Evolutionary conservation across 2,888 invertebrate genomes (phyloP).

Genomic region (Chrysina gloriosa): DNA sequence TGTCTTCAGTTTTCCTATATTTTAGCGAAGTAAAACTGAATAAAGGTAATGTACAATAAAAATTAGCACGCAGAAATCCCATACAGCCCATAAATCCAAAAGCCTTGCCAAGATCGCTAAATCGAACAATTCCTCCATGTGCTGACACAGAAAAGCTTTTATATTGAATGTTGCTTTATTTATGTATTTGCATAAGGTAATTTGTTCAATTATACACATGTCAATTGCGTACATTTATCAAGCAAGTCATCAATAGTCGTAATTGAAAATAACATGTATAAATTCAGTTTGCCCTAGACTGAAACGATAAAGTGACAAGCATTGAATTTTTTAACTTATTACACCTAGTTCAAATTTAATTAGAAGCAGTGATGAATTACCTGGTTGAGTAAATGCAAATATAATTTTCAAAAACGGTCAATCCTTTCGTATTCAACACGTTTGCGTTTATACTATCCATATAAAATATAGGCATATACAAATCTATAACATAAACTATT

Average conservation of each 20-base stretch:
- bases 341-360: neutral
- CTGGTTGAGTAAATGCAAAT: neutral
- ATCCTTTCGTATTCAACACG: neutral
- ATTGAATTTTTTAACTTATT: neutral
- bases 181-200: neutral
- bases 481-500: too few relatives aligned
- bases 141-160: too few relatives aligned
- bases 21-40: too few relatives aligned
- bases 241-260: neutral
- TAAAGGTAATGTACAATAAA: too few relatives aligned
- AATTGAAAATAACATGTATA: slow-evolving; percentile 3
- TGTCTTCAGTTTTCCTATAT: too few relatives aligned
- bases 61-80: too few relatives aligned
- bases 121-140: too few relatives aligned
- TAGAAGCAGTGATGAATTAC: neutral
- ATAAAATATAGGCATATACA: too few relatives aligned
- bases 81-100: too few relatives aligned
- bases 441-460: neutral
- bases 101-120: too few relatives aligned
- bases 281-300: neutral
- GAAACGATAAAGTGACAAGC: neutral
- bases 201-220: slow-evolving; percentile 9
- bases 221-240: slow-evolving; percentile 9
- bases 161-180: neutral
- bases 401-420: neutral